Percentiles rank a stretch among this genome's conserved stretches.
These are phyloP conservation scores for Drosophila prosaltans DNA, from an alignment of 1,140 invertebrate genomes.

Conservation along the genomic window DNA sequence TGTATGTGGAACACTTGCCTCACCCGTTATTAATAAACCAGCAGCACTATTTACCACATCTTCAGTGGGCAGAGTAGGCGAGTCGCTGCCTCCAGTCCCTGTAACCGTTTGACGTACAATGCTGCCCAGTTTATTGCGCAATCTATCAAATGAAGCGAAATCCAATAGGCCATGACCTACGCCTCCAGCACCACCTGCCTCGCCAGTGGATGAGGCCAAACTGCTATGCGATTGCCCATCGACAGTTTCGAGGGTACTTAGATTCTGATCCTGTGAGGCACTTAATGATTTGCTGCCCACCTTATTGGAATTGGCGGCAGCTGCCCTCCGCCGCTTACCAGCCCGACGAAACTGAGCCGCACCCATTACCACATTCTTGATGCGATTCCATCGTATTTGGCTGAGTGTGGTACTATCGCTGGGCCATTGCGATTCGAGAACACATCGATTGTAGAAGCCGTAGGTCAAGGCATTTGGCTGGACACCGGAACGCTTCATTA, in stretches of 20 bases:
- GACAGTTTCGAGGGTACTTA: conserved; percentile 83
- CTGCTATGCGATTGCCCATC: conserved; percentile 84
- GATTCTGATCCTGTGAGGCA: conserved; percentile 77
- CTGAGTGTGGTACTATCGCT: conserved; percentile 91
- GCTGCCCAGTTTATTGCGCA: conserved; percentile 86
- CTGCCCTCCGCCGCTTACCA: conserved; percentile 85
- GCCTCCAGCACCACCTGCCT: conserved; percentile 33
- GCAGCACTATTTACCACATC: conserved; percentile 85
- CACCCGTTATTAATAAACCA: conserved; percentile 85
- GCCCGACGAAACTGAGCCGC: conserved; percentile 93
- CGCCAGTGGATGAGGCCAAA: conserved; percentile 83
- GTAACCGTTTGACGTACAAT: conserved; percentile 85
- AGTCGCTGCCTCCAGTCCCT: conserved; percentile 72
- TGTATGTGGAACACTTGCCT: conserved; percentile 44
- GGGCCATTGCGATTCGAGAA: conserved; percentile 97
- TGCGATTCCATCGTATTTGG: conserved; percentile 95
- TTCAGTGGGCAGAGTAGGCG: conserved; percentile 42
- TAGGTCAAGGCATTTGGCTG: conserved; percentile 99
- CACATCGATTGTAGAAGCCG: conserved; percentile 90
- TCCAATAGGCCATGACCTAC: conserved; percentile 79
- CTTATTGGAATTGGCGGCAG: conserved; percentile 31
- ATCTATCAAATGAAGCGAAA: conserved; percentile 85
- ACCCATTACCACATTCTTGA: conserved; percentile 95
- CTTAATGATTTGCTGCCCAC: conserved; percentile 83
- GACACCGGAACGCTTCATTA: conserved; percentile 97